Conservation (phyloP, 2,888 invertebrate species). For the Erannis defoliaria region DNA sequence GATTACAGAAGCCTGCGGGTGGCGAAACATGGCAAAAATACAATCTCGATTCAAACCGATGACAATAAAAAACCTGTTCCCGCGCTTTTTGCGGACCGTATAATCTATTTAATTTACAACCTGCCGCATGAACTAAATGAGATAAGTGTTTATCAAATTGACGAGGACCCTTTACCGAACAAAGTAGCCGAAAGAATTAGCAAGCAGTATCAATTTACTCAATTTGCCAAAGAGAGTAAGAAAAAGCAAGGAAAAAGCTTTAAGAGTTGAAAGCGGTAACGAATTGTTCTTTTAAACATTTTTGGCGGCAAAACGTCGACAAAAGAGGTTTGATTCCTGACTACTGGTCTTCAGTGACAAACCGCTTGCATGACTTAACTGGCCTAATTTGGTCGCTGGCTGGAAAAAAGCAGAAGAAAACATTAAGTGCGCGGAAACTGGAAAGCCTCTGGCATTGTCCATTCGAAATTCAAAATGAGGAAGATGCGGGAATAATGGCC, state of each 20-base stretch:
- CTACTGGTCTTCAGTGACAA: slow-evolving; percentile 82
- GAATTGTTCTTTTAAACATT: slow-evolving; percentile 68
- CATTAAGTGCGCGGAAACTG: slow-evolving; percentile 65
- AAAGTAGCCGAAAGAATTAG: slow-evolving; percentile 65
- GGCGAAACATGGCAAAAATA: slow-evolving; percentile 47
- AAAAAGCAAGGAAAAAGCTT: slow-evolving; percentile 58
- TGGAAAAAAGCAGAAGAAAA: slow-evolving; percentile 48
- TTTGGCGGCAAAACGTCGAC: slow-evolving; percentile 62
- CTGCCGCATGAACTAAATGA: slow-evolving; percentile 58
- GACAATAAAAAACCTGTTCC: slow-evolving; percentile 56
- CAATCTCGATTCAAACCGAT: slow-evolving; percentile 47
- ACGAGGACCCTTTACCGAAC: slow-evolving; percentile 57
- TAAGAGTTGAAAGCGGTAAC: slow-evolving; percentile 52
- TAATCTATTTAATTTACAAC: slow-evolving; percentile 68
- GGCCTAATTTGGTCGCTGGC: slow-evolving; percentile 69
- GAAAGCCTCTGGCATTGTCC: slow-evolving; percentile 76
- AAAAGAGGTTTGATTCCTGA: slow-evolving; percentile 60
- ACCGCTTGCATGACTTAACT: slow-evolving; percentile 70
- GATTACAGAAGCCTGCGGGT: slow-evolving; percentile 44
- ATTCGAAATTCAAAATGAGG: slow-evolving; percentile 83
- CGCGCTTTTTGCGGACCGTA: slow-evolving; percentile 53
- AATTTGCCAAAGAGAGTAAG: slow-evolving; percentile 69
- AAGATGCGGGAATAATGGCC: slow-evolving; percentile 81
- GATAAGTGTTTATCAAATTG: slow-evolving; percentile 67
- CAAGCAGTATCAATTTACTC: slow-evolving; percentile 68